Conservation (phyloP, 2,888 invertebrate species). For the Bombylius major region DNA sequence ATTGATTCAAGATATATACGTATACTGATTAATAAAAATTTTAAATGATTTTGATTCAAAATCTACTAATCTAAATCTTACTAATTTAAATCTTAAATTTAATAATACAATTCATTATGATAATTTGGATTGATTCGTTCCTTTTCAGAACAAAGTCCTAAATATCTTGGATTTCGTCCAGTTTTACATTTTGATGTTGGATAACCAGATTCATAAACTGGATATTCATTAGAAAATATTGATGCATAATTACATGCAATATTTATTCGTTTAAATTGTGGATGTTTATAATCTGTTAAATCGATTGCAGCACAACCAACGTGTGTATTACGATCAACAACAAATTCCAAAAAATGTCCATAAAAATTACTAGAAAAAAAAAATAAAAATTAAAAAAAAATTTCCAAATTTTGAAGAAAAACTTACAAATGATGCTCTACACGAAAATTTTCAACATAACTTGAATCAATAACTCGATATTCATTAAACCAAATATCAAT, state of each 20-base stretch:
- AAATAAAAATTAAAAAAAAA: background rate
- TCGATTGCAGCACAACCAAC: conserved; percentile 33
- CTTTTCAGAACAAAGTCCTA: conserved; percentile 25
- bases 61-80: no score
- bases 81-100: no score
- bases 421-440: conserved; percentile 29
- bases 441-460: conserved; percentile 27
- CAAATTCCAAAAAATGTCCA: conserved; percentile 33
- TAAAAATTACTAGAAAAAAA: conserved; percentile 25
- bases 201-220: conserved; percentile 27
- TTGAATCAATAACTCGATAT: conserved; percentile 26
- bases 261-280: conserved; percentile 27
- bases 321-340: conserved; percentile 31
- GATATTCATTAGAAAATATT: conserved; percentile 27
- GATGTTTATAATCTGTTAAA: conserved; percentile 26
- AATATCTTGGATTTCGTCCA: conserved; percentile 25
- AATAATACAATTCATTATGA: background rate
- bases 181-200: conserved; percentile 28
- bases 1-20: no score
- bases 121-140: conserved; percentile 30
- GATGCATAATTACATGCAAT: conserved; percentile 34
- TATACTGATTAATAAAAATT: no score
- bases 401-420: no score
- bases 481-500: conserved; percentile 32
- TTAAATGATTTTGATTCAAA: no score